Conservation (phyloP, 1,140 invertebrate species). For the Melitaea cinxia region DNA sequence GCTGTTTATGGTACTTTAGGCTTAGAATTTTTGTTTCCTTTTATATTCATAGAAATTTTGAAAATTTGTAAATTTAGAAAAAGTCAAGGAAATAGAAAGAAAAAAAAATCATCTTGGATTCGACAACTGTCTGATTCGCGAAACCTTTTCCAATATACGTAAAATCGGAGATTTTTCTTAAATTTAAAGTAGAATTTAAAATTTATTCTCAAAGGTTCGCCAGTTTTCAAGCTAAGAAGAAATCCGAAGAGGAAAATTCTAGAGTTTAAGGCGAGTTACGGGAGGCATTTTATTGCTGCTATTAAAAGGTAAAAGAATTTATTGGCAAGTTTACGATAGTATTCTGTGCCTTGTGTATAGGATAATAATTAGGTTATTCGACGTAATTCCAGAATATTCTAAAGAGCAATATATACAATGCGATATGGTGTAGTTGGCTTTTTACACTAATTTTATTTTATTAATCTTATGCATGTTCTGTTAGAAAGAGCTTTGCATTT, state of each 20-base stretch:
- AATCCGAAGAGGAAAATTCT: conserved; percentile 24
- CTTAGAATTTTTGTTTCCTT: too few species aligned
- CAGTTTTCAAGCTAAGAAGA: conserved; percentile 19
- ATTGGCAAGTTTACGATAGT: not conserved
- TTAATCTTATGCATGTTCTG: too few species aligned
- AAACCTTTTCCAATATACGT: not conserved
- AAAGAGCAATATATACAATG: too few species aligned
- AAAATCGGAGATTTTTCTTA: not conserved
- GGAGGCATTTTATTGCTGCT: conserved; percentile 24
- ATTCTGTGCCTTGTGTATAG: too few species aligned
- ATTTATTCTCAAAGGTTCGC: conserved; percentile 22
- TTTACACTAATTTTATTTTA: too few species aligned
- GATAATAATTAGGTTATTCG: too few species aligned
- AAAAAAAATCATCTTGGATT: not conserved
- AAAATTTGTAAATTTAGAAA: not conserved
- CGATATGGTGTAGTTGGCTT: too few species aligned
- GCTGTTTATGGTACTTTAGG: too few species aligned
- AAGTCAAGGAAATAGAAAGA: not conserved
- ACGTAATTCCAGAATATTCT: too few species aligned
- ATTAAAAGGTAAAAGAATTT: not conserved
- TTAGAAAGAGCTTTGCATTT: too few species aligned
- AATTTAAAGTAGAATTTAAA: conserved; percentile 23
- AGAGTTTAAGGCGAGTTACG: conserved; percentile 20
- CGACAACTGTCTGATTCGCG: not conserved
- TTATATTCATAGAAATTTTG: too few species aligned